Evolutionary conservation across 2,797 vertebrate species (phyloP).

Genomic region (Clarias fuscus): DNA sequence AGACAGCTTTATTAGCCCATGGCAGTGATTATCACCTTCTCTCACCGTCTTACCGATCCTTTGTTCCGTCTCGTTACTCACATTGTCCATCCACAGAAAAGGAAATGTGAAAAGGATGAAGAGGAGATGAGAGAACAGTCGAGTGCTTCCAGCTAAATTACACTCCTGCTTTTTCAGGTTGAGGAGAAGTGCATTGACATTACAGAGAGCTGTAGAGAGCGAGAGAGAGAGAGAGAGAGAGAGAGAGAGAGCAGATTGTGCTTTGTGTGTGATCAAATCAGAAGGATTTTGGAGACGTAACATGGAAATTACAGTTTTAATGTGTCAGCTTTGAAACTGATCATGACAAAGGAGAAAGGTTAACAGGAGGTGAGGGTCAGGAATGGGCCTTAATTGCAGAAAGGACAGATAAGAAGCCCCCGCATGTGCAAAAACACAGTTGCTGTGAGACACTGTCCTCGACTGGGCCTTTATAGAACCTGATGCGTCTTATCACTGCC

Average conservation of each 20-base stretch:
- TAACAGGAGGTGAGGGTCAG: background rate
- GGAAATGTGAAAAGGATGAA: background rate
- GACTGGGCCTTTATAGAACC: slow-evolving; percentile 22
- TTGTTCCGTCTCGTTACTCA: slow-evolving; percentile 10
- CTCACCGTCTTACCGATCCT: slow-evolving; percentile 14
- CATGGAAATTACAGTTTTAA: background rate
- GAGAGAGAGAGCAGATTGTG: background rate
- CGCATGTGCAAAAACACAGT: background rate
- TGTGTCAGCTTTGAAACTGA: background rate
- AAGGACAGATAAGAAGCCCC: background rate
- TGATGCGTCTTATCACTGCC: slow-evolving; percentile 54
- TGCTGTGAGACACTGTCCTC: slow-evolving; percentile 4
- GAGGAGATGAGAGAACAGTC: slow-evolving; percentile 13
- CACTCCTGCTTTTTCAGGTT: background rate
- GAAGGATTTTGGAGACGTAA: background rate
- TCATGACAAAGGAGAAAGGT: background rate
- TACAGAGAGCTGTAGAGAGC: background rate
- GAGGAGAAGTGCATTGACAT: background rate
- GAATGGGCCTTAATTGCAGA: background rate
- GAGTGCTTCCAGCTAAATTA: slow-evolving; percentile 30
- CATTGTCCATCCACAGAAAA: slow-evolving; percentile 18
- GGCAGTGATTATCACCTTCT: slow-evolving; percentile 21
- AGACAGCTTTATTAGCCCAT: slow-evolving; percentile 28
- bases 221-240: background rate
- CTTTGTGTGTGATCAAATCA: background rate